Conservation (phyloP, 2,113 vertebrate species). For the Galemys pyrenaicus region DNA sequence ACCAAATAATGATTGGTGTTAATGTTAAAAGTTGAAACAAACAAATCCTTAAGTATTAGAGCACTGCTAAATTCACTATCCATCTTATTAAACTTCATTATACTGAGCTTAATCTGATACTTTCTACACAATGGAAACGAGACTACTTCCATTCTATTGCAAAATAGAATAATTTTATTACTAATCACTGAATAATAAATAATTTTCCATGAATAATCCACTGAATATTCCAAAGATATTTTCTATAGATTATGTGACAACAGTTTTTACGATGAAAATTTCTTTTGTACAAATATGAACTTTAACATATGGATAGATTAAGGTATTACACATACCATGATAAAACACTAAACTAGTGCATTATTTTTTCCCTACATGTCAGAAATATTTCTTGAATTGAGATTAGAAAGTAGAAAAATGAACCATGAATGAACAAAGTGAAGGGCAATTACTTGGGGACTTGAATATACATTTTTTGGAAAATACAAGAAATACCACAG, state of each 20-base stretch:
- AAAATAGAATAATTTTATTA: background rate
- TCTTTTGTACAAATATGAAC: background rate
- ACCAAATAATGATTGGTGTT: background rate
- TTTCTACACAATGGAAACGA: background rate
- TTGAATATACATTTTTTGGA: background rate
- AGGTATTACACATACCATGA: background rate
- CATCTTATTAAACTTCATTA: background rate
- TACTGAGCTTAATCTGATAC: background rate
- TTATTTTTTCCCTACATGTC: background rate
- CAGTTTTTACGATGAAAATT: conserved; percentile 4
- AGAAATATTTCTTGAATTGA: background rate
- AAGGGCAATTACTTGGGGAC: background rate
- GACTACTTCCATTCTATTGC: background rate
- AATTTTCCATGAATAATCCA: conserved; percentile 17
- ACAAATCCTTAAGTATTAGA: background rate
- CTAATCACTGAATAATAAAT: background rate
- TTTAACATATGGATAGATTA: background rate
- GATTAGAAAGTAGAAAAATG: background rate
- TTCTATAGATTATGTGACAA: background rate
- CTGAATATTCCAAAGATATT: background rate
- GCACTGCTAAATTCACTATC: background rate
- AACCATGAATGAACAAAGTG: background rate
- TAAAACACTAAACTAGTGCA: background rate
- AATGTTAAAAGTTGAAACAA: background rate
- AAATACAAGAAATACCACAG: background rate